Conservation (phyloP, 2,888 invertebrate genomes). For the Ctena decussata region DNA sequence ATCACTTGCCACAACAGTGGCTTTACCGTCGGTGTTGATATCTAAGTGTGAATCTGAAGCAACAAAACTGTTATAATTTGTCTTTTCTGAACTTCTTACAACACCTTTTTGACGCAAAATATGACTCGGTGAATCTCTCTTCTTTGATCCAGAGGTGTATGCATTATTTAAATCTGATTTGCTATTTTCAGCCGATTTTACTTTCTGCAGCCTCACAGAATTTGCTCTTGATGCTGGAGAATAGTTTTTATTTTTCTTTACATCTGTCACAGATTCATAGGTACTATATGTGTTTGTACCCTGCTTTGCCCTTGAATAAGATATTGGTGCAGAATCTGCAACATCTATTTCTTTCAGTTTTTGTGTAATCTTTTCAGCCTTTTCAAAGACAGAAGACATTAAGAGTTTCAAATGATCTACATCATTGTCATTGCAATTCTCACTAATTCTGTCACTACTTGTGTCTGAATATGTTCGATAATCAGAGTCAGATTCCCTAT, state of each 20-base stretch:
- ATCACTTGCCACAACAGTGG: neutral
- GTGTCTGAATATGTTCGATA: constrained; percentile 62
- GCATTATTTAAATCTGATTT: neutral
- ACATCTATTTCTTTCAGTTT: constrained; percentile 15
- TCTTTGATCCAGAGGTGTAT: neutral
- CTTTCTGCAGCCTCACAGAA: neutral
- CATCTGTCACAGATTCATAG: too few species aligned
- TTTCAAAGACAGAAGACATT: constrained; percentile 45
- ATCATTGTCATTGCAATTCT: constrained; percentile 13
- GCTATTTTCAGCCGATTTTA: neutral
- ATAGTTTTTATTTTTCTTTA: neutral
- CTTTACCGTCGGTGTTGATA: neutral
- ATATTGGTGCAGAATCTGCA: neutral
- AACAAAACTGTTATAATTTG: too few species aligned
- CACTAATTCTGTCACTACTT: constrained; percentile 51
- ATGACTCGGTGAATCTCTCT: neutral
- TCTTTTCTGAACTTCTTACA: neutral
- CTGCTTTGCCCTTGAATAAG: too few species aligned
- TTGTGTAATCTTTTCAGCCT: constrained; percentile 50
- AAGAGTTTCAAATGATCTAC: constrained; percentile 24
- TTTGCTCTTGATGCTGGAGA: neutral
- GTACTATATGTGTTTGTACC: neutral
- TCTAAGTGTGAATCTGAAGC: too few species aligned
- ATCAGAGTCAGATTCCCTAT: constrained; percentile 57
- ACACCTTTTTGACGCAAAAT: too few species aligned